Base-by-base conservation (phyloP, 2,113 vertebrate genomes). In the Choloepus hoffmanni region DNA sequence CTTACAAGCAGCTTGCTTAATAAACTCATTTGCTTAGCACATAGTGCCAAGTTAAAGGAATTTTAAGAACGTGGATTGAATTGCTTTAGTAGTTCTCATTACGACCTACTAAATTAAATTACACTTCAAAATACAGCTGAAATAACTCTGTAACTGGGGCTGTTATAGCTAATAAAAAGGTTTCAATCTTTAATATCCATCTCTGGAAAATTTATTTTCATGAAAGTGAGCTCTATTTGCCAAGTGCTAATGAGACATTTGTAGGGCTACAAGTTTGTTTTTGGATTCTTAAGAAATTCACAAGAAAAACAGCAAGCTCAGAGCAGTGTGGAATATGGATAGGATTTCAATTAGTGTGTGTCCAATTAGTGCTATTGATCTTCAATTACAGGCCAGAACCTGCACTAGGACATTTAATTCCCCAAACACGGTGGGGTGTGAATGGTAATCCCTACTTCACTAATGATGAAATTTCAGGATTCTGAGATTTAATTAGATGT, bases 31-130 rank as follows among this genome's bases (percentile, higher is more conserved):
- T 96, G 63, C 53, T 96, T 88, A 90, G 63, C 43, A 91, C 63
- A 65, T 79, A 94, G 90, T 50, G 65, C 60, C 70, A 95, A 96
- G 55, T 82, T 89, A 86, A 92, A 97, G 90, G 85, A 97, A 97
- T 96, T 91, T 26, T 83, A 96, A 96, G 94, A 97, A 96, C 58
- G 85, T 21, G 3, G 90, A 84, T 96, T 92, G 92, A 78, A 30
- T 94, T 96, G 48, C 83, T 93, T 95, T 63, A 88, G 68, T 94
- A 88, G 88, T 50, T 96, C 76, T 87, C 55, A 68, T 95, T 96
- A 92, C n/a, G 36, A 91, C 60, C 48, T 84, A 74, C 63, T 94
- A 86, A 96, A 96, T 95, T 97, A 96, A 93, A 94, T 87, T 81
- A 91, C 68, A 84, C 95, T 92, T 58, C 94, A 65, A 96, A 97